phyloP scores from a whole-genome alignment of 2,113 vertebrate genomes.

The Oreochromis aureus region DNA sequence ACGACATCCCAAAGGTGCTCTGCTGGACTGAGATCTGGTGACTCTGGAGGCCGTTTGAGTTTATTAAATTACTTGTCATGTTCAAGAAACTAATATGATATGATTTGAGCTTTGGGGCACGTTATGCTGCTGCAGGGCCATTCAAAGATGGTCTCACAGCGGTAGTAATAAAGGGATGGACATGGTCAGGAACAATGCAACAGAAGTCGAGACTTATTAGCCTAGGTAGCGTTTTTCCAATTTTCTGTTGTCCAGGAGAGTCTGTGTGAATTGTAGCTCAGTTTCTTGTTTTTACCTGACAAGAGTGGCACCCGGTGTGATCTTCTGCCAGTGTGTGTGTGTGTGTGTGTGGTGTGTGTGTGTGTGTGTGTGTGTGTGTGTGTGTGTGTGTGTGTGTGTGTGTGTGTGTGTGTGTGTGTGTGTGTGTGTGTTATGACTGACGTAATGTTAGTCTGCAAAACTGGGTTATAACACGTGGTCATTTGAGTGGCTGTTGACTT shows the following conservation, averaged over 20 bases:
- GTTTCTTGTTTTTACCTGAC: neutral
- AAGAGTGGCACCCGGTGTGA: neutral
- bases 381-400: no score
- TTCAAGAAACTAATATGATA: neutral
- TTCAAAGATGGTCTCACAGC: neutral
- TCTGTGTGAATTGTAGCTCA: neutral
- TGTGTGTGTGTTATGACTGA: neutral
- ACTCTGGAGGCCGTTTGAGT: neutral
- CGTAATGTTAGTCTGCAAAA: neutral
- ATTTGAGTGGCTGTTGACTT: neutral
- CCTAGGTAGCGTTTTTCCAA: neutral
- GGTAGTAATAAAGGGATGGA: neutral
- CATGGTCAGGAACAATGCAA: neutral
- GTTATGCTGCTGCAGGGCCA: neutral
- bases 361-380: no score
- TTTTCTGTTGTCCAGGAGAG: neutral
- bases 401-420: no score
- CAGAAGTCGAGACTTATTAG: neutral
- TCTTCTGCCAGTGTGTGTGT: rapidly evolving
- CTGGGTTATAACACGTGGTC: neutral
- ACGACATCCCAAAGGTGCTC: neutral
- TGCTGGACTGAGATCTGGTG: neutral
- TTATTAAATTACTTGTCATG: neutral
- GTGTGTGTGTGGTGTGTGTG: neutral
- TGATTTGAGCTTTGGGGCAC: neutral